Base-by-base conservation (phyloP, 2,797 vertebrate genomes). In the Lerista edwardsae region DNA sequence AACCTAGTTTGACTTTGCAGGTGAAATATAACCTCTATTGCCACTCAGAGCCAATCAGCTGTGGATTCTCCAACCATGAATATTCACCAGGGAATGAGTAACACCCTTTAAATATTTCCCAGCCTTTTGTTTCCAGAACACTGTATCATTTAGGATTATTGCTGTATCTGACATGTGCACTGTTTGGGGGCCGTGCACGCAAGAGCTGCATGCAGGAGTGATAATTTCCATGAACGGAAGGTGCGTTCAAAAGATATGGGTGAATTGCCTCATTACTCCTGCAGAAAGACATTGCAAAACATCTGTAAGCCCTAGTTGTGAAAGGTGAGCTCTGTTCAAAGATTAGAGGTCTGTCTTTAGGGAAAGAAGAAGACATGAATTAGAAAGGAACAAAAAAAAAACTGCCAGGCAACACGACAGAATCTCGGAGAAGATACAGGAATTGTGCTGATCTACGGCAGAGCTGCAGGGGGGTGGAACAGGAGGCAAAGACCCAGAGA, bases 21-120 rank as follows among this genome's bases (percentile, higher is more conserved):
- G n/a, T 75, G 75, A 85, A 75, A 80, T 85, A 75, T 65, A 75
- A 62, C 64, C 83, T 55, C 55, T 82, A 59, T 41, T 79, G 34
- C 44, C 51, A 83, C 68, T 75, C 59, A 72, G 68, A 83, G 65
- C 75, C 65, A 68, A 83, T 79, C 31, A 25, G 34, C 36, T 79
- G 55, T n/a, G 41, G 23, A 71, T 64, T 82, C 3, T 39, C 62
- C 71, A 73, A 69, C 44, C 69, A 84, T 76, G 67, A 80, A 85
- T 88, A 74, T 78, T 75, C 87, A 82, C 34, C 25, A 82, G 61
- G 44, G 83, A 83, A 86, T 59, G 34, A 87, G 82, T 67, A 68
- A 44, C 59, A 61, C 75, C 31, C 6, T 79, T 86, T 72, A 71
- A 84, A 34, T 69, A 74, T 75, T 82, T 64, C 59, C n/a, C 55